Base-by-base conservation (phyloP, 2,797 vertebrate genomes). In the Saguinus oedipus region DNA sequence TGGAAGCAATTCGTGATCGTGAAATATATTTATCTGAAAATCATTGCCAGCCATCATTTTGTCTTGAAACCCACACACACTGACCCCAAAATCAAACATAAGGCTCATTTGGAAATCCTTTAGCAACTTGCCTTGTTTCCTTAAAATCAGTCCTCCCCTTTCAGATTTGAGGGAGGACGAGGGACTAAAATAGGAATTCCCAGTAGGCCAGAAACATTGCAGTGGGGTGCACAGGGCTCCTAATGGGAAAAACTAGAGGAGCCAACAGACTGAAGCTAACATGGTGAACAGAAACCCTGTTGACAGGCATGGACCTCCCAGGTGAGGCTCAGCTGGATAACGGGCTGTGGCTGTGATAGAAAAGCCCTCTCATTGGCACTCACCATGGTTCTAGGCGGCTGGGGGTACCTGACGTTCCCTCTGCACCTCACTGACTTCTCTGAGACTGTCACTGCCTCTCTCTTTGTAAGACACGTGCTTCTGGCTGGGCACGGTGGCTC, bases 291-390 rank as follows among this genome's bases (percentile, higher is more conserved):
- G 39, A 33, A 64, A 72, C 13, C 33, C 74, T 30, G 55, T 9
- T 5, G 36, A 1, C 36, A 30, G 30, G n/a, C 33, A 0, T 1
- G 22, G 57, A 10, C 83, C 75, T 26, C 26, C 0, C 0, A 30
- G 72, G 1, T 33, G 61, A 88, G 0, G 44, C 30, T 90, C 74
- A 13, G 2, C 44, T 2, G 33, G 27, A 26, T 1, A 1, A 14
- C 1, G 5, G 46, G 42, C 39, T 48, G 50, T 72, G 57, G 4
- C 46, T 30, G 36, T n/a, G 64, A 14, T 0, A 22, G 24, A 20
- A 22, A 26, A 78, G 17, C 44, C 86, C 30, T 81, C 22, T 27
- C 55, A 26, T 76, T 30, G 46, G 30, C 36, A 30, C 53, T 50
- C 68, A 42, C 22, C 11, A 11, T 7, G 6, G 36, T 27, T 36